A percentile compares a stretch with the other conserved stretches of the same genome.
phyloP scores from a whole-genome alignment of 2,113 vertebrate genomes.

The Psephotus haematonotus region DNA sequence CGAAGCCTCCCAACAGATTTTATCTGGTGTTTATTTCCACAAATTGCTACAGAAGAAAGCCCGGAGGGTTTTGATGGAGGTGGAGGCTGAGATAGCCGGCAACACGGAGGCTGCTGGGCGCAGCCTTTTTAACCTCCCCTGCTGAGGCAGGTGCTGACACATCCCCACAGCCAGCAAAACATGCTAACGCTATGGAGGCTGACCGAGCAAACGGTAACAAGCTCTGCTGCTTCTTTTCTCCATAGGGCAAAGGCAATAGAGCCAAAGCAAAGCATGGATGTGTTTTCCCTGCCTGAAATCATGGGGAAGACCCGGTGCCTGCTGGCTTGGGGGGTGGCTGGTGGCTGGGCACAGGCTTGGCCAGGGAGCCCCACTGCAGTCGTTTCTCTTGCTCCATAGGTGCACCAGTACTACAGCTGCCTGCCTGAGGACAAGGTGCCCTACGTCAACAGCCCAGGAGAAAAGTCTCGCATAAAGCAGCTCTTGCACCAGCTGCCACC shows the following conservation, averaged over 20 bases:
- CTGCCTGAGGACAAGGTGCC: constrained; percentile 98
- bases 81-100: constrained; percentile 71
- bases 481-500: constrained; percentile 96
- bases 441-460: constrained; percentile 97
- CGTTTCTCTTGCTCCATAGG: constrained; percentile 74
- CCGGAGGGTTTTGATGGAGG: constrained; percentile 71
- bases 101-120: constrained; percentile 54
- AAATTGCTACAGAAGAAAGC: constrained; percentile 54
- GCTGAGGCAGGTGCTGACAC: constrained; percentile 75
- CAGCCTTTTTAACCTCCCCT: constrained; percentile 58
- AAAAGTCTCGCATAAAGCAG: constrained; percentile 96
- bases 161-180: constrained; percentile 65
- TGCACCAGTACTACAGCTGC: constrained; percentile 98
- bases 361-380: neutral
- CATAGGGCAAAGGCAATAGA: neutral
- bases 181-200: constrained; percentile 63
- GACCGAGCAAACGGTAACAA: constrained; percentile 78
- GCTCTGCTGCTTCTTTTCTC: neutral
- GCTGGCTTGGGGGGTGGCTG: neutral
- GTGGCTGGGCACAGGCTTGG: neutral
- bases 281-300: neutral
- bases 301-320: neutral
- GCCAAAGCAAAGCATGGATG: neutral
- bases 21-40: constrained; percentile 65
- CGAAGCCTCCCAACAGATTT: constrained; percentile 49